Conservation (phyloP, 2,797 vertebrate species). For the Chiloscyllium punctatum region DNA sequence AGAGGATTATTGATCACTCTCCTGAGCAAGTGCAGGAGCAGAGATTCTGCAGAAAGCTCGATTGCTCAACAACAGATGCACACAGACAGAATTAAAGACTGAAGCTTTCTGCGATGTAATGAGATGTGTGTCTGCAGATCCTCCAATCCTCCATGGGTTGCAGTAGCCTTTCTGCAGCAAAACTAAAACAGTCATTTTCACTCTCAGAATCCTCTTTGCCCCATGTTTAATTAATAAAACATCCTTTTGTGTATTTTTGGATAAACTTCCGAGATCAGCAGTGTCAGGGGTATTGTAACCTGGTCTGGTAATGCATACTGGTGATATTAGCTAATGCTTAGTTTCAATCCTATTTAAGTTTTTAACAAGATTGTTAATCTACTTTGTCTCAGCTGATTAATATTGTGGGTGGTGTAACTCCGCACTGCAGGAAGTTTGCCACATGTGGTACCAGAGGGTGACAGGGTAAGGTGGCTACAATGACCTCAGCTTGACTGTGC, state of each 20-base stretch:
- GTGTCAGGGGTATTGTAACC: neutral
- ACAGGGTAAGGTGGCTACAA: neutral
- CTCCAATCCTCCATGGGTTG: neutral
- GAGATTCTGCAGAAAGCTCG: neutral
- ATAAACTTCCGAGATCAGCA: neutral
- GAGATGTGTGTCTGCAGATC: neutral
- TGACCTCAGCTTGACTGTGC: neutral
- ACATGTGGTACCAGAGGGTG: neutral
- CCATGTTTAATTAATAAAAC: neutral
- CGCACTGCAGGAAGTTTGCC: neutral
- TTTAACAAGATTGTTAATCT: neutral
- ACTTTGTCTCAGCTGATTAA: neutral
- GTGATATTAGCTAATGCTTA: neutral
- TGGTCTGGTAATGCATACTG: neutral
- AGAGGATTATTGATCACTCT: neutral
- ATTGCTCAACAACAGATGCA: neutral
- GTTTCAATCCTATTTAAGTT: neutral
- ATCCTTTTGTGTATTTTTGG: neutral
- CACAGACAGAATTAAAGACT: neutral
- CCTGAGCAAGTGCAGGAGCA: neutral
- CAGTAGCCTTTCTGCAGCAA: neutral
- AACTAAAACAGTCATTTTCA: neutral
- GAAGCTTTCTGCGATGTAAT: neutral
- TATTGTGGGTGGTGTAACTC: neutral
- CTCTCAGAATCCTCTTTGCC: neutral